These are phyloP conservation scores for Xenopus laevis DNA, from an alignment of 2,113 vertebrate genomes.

Conservation along the genomic window DNA sequence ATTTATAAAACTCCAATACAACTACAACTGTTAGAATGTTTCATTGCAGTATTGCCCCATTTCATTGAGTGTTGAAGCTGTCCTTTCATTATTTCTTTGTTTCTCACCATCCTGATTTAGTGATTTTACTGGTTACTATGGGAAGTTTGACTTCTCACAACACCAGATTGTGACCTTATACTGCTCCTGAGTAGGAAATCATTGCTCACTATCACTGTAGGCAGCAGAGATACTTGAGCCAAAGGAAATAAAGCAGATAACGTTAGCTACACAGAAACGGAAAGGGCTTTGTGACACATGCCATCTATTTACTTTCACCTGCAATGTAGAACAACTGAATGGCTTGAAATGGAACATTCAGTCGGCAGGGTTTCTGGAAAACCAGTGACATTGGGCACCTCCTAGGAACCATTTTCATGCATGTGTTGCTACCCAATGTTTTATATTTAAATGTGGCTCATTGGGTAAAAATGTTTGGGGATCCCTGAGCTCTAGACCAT, in stretches of 20 bases:
- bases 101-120: slow-evolving; percentile 32
- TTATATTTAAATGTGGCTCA: no score
- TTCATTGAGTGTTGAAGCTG: no score
- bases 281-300: slow-evolving; percentile 19
- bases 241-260: slow-evolving; percentile 40
- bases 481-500: no score
- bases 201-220: slow-evolving; percentile 32
- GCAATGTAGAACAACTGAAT: background rate
- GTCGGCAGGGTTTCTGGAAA: no score
- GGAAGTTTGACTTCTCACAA: slow-evolving; percentile 38
- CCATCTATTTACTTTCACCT: slow-evolving; percentile 11
- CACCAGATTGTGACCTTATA: slow-evolving; percentile 38
- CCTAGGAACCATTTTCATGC: no score
- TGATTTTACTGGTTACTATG: slow-evolving; percentile 31
- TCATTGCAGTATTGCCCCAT: no score
- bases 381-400: no score
- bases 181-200: slow-evolving; percentile 23
- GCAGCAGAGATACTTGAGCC: slow-evolving; percentile 18
- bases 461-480: no score
- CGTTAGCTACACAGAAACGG: slow-evolving; percentile 32
- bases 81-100: background rate
- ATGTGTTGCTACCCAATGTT: no score
- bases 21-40: no score
- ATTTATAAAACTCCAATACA: no score
- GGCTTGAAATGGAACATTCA: background rate